Evolutionary conservation across 2,797 vertebrate genomes (phyloP), one percentile per base, ranked within the genome.

Genomic region (Halcyon badia): DNA sequence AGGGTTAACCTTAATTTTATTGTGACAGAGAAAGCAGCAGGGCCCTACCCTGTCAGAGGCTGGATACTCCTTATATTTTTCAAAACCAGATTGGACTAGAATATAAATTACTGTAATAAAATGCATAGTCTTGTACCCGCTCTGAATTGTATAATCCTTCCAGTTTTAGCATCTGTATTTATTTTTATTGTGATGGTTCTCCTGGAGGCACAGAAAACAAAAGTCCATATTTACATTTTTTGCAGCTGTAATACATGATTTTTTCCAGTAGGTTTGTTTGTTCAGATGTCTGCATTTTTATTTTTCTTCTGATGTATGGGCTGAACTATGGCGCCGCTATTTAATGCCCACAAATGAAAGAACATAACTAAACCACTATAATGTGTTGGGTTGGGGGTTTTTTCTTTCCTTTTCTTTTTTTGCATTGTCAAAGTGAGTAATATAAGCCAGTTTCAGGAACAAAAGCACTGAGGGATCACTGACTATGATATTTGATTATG

Each of bases 101-200:
- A 91, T 84, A 51, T 85, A 89, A 94, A 91, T 89, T 87, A 77
- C 60, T 54, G 64, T 96, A 87, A 96, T 92, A 95, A 94, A 93
- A 90, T 94, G 68, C 81, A 51, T 33, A 61, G 54, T 35, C 73
- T 89, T 83, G 54, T 83, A 80, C 62, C 28, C 80, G 62, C 84
- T 95, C 73, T 95, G 73, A 87, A 86, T 82, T 93, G 77, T 66
- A 44, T 75, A 91, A 91, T 92, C 87, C 77, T 94, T 69, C 77
- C 86, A 51, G 15, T 68, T 95, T 96, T 90, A 92, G 82, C 76
- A 60, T 91, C 81, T 95, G 87, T 94, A 80, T 96, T 96, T 97
- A 91, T 95, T 96, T 96, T 94, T 93, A 49, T 85, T 75, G 33
- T 77, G 58, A 75, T 83, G 73, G 52, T 84, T 95, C n/a, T 95